These are phyloP conservation scores for Macrotus californicus DNA, from an alignment of 2,113 vertebrate species.

Conservation along the genomic window DNA sequence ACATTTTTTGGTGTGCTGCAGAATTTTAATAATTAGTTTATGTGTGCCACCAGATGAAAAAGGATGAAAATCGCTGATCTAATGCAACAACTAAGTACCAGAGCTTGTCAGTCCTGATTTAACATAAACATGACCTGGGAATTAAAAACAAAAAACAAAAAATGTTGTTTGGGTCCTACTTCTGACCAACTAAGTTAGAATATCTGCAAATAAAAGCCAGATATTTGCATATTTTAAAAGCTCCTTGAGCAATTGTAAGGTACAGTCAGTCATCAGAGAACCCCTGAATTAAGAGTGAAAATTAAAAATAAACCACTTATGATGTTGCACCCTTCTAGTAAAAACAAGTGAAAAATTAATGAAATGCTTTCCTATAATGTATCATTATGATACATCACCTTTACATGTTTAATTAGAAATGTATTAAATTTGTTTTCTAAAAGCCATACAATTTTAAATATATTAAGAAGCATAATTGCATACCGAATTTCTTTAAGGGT, in stretches of 20 bases:
- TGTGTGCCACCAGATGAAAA: not conserved
- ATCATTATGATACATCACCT: not conserved
- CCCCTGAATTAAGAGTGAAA: not conserved
- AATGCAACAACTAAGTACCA: not conserved
- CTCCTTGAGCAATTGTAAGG: not conserved
- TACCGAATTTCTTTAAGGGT: not conserved
- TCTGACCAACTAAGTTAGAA: constrained; percentile 36
- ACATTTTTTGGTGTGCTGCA: not conserved
- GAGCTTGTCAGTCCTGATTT: not conserved
- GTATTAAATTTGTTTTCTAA: not conserved
- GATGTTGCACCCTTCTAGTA: not conserved
- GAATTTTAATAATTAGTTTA: not conserved
- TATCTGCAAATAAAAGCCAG: constrained; percentile 3
- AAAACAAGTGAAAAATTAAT: not conserved
- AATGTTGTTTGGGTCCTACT: not conserved
- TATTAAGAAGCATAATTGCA: not conserved
- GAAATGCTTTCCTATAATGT: not conserved
- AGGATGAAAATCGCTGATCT: not conserved
- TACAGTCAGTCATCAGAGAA: constrained; percentile 28
- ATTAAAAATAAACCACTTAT: constrained; percentile 36
- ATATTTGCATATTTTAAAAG: constrained; percentile 30
- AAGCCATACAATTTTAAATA: not conserved
- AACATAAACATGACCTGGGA: not conserved
- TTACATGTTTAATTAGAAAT: constrained; percentile 9
- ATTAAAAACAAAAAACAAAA: not conserved